A percentile compares a stretch with the other conserved stretches of the same genome.
Conservation (phyloP, 2,113 vertebrate species). For the Elachura formosa region DNA sequence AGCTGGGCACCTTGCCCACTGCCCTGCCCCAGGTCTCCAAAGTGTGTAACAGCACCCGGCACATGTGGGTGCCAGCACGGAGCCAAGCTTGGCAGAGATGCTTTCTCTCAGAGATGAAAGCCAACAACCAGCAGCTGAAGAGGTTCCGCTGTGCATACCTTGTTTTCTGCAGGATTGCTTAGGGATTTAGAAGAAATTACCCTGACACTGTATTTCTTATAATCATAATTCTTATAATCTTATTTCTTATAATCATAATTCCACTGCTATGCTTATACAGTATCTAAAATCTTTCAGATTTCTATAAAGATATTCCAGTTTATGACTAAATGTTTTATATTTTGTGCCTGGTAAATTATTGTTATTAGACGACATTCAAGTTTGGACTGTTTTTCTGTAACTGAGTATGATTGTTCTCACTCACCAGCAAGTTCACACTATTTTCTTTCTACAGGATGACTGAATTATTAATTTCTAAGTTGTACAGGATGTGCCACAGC, state of each 20-base stretch:
- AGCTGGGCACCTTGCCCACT: too few relatives aligned
- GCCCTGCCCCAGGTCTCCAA: too few relatives aligned
- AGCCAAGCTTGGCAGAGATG: background rate
- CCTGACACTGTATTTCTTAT: background rate
- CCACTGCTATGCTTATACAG: background rate
- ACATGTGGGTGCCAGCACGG: too few relatives aligned
- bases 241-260: background rate
- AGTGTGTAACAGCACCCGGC: too few relatives aligned
- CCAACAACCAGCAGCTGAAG: fast-evolving
- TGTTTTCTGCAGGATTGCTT: background rate
- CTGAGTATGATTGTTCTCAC: background rate
- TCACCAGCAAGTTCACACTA: background rate
- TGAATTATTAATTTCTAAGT: background rate
- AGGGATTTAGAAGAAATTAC: background rate
- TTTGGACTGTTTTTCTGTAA: background rate
- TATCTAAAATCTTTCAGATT: background rate
- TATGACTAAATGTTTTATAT: background rate
- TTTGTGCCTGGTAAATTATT: background rate
- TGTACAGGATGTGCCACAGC: background rate
- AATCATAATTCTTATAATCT: background rate
- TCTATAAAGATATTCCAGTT: background rate
- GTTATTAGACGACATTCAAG: background rate
- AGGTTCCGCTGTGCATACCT: background rate
- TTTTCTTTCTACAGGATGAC: background rate
- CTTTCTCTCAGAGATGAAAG: background rate